Percentiles rank a stretch among this genome's conserved stretches.
Evolutionary conservation across 2,888 invertebrate genomes (phyloP).

Genomic region (Hoplodrina blanda): DNA sequence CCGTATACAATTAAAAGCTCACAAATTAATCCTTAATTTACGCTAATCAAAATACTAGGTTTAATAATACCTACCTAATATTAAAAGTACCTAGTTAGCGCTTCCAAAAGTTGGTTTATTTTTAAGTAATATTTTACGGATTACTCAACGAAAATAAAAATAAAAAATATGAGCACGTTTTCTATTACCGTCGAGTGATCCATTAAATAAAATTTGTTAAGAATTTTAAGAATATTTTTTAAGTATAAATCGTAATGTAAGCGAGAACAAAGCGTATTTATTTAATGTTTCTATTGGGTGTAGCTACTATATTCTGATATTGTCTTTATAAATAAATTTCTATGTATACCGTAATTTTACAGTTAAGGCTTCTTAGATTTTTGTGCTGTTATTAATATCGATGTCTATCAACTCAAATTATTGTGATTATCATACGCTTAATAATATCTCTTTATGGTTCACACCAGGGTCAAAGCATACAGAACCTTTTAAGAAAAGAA

Average conservation of each 20-base stretch:
- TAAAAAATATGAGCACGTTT: slow-evolving; percentile 14
- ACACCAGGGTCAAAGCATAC: slow-evolving; percentile 31
- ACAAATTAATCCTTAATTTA: slow-evolving; percentile 31
- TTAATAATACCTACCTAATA: slow-evolving; percentile 35
- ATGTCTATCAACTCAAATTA: slow-evolving; percentile 73
- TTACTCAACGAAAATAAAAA: slow-evolving; percentile 29
- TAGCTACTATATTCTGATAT: slow-evolving; percentile 77
- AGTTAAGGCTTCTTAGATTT: slow-evolving; percentile 73
- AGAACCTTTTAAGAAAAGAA: neutral
- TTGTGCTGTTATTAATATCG: slow-evolving; percentile 69
- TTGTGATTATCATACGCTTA: slow-evolving; percentile 82
- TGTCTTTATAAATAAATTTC: slow-evolving; percentile 71
- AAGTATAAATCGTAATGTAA: slow-evolving; percentile 52
- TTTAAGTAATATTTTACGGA: slow-evolving; percentile 50
- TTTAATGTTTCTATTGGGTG: slow-evolving; percentile 71
- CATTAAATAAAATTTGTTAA: slow-evolving; percentile 55
- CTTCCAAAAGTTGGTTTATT: slow-evolving; percentile 68
- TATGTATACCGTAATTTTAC: slow-evolving; percentile 69
- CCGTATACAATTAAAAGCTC: slow-evolving; percentile 52
- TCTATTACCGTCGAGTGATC: slow-evolving; percentile 44
- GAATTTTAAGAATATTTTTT: slow-evolving; percentile 54
- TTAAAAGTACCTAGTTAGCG: slow-evolving; percentile 58
- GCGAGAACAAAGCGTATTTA: slow-evolving; percentile 67
- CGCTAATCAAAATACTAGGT: slow-evolving; percentile 35
- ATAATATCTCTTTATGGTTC: slow-evolving; percentile 51